Conservation (phyloP, 2,888 invertebrate genomes). For the Branchellion lobata region DNA sequence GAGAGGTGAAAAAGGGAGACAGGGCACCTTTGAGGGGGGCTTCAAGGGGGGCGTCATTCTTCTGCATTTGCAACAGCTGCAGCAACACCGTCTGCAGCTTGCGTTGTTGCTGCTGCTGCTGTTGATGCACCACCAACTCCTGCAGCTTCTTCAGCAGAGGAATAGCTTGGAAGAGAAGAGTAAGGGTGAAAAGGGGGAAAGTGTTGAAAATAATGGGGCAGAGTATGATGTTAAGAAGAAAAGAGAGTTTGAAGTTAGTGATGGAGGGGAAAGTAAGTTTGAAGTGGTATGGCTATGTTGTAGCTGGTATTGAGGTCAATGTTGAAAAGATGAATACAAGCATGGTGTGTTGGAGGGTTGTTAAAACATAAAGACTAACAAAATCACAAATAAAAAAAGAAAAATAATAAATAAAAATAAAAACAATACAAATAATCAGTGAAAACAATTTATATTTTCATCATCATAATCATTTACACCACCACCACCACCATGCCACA, state of each 20-base stretch:
- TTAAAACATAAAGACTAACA: too few species aligned
- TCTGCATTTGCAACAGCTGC: conserved; percentile 47
- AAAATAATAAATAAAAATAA: neutral
- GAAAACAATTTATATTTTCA: too few species aligned
- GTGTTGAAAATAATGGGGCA: too few species aligned
- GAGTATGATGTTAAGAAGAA: too few species aligned
- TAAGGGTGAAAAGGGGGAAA: too few species aligned
- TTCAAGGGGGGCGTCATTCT: neutral
- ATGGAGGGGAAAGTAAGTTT: too few species aligned
- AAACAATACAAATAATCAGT: neutral
- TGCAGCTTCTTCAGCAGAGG: conserved; percentile 52
- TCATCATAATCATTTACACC: neutral
- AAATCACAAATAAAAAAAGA: neutral
- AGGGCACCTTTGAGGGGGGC: neutral
- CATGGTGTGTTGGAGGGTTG: too few species aligned
- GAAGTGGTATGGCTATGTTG: neutral
- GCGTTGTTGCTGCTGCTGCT: conserved; percentile 51
- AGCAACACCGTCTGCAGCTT: conserved; percentile 50
- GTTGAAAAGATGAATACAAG: too few species aligned
- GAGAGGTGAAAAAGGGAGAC: too few species aligned
- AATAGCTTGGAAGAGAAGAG: too few species aligned
- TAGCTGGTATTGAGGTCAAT: neutral
- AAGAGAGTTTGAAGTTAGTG: too few species aligned
- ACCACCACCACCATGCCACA: too few species aligned
- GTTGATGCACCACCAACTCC: conserved; percentile 51